Percentiles rank a stretch among this genome's conserved stretches.
These are phyloP conservation scores for Hesperia comma DNA, from an alignment of 2,888 invertebrate species.

Conservation along the genomic window DNA sequence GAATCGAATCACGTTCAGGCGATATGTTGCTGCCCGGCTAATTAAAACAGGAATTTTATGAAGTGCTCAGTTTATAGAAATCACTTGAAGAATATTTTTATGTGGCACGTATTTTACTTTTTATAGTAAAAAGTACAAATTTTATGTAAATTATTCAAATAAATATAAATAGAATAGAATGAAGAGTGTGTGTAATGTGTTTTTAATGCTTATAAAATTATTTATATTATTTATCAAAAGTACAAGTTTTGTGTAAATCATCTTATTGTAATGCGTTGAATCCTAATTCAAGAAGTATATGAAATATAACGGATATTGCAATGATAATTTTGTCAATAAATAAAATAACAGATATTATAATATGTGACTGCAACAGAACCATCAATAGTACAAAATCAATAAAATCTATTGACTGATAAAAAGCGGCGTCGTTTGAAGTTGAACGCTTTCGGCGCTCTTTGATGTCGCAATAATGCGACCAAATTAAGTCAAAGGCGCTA, in stretches of 20 bases:
- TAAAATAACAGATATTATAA: not conserved
- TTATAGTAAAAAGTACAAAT: too few species aligned
- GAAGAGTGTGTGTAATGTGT: not conserved
- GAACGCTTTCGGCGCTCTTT: constrained; percentile 73
- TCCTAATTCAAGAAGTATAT: too few species aligned
- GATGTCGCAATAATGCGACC: constrained; percentile 79
- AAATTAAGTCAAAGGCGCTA: constrained; percentile 81
- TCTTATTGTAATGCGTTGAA: too few species aligned
- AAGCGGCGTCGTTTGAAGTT: constrained; percentile 69
- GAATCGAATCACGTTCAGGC: constrained; percentile 62
- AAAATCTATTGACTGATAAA: constrained; percentile 65
- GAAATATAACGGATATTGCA: too few species aligned
- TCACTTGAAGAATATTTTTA: too few species aligned
- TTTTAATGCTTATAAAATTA: too few species aligned
- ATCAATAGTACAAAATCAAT: constrained; percentile 76
- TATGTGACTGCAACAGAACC: constrained; percentile 23
- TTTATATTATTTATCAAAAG: too few species aligned
- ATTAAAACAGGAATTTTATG: not conserved
- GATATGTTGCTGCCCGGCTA: constrained; percentile 7
- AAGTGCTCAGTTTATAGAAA: not conserved
- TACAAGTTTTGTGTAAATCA: too few species aligned
- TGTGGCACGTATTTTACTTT: too few species aligned
- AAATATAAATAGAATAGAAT: not conserved
- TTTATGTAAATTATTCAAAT: too few species aligned
- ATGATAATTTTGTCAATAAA: not conserved